Percentiles rank a stretch among this genome's conserved stretches.
Conservation (phyloP, 1,140 invertebrate species). For the Cryptotermes secundus region DNA sequence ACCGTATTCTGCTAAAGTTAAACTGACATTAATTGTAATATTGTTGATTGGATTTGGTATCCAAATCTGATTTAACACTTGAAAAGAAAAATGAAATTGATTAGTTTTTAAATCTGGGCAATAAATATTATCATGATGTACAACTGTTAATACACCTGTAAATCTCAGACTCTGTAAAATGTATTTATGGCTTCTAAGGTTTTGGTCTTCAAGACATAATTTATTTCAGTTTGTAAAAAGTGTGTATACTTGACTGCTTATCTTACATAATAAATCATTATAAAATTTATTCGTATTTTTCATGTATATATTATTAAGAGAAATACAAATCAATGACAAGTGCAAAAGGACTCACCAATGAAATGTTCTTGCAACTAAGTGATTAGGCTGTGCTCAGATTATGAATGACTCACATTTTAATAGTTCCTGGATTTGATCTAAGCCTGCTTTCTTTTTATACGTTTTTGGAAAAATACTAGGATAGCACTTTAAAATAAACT, state of each 20-base stretch:
- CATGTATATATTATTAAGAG: too few species aligned
- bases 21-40: neutral
- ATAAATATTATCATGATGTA: neutral
- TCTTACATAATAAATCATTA: neutral
- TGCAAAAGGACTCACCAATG: too few species aligned
- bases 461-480: too few species aligned
- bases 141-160: neutral
- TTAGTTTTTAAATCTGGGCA: neutral
- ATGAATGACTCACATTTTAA: too few species aligned
- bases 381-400: too few species aligned
- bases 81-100: neutral
- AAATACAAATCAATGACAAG: too few species aligned
- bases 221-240: neutral
- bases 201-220: neutral
- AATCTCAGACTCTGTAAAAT: neutral
- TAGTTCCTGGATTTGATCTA: too few species aligned
- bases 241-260: neutral
- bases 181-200: neutral
- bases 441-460: too few species aligned
- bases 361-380: too few species aligned
- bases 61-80: constrained; percentile 11
- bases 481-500: too few species aligned
- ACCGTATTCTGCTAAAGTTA: neutral
- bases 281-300: too few species aligned
- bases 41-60: constrained; percentile 12